These are phyloP conservation scores for Dryobates pubescens DNA, from an alignment of 2,797 vertebrate genomes.

Conservation along the genomic window DNA sequence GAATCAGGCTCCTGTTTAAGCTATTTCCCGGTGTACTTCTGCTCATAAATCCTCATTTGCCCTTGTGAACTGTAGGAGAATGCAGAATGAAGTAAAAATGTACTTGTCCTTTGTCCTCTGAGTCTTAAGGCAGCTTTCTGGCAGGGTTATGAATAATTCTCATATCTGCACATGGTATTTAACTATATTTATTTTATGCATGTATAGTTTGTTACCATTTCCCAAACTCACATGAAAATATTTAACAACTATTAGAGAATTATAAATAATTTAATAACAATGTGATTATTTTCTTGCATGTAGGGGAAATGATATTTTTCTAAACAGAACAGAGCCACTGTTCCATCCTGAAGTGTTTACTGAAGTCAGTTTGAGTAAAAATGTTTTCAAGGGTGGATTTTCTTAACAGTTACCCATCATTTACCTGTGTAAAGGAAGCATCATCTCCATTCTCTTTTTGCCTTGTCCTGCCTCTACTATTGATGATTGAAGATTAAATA, in stretches of 20 bases:
- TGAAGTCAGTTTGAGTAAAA: not conserved
- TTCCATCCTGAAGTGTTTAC: not conserved
- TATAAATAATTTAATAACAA: not conserved
- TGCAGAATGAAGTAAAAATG: not conserved
- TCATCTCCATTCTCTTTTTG: not conserved
- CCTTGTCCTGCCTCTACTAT: not conserved
- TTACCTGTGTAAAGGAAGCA: not conserved
- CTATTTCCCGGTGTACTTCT: not conserved
- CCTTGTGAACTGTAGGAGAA: not conserved
- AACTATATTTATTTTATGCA: not conserved
- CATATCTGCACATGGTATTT: not conserved
- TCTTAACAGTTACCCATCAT: not conserved
- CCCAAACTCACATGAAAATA: not conserved
- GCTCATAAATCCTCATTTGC: constrained; percentile 30
- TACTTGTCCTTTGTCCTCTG: not conserved
- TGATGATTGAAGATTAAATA: not conserved
- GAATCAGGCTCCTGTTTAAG: not conserved
- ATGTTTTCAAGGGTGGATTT: not conserved
- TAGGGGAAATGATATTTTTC: not conserved
- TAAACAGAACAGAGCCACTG: not conserved
- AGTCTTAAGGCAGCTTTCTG: not conserved
- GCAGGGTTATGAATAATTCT: not conserved
- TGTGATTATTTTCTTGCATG: not conserved
- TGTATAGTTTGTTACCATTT: not conserved
- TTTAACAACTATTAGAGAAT: not conserved